phyloP scores from a whole-genome alignment of 2,113 vertebrate genomes.

The Thunnus maccoyii region DNA sequence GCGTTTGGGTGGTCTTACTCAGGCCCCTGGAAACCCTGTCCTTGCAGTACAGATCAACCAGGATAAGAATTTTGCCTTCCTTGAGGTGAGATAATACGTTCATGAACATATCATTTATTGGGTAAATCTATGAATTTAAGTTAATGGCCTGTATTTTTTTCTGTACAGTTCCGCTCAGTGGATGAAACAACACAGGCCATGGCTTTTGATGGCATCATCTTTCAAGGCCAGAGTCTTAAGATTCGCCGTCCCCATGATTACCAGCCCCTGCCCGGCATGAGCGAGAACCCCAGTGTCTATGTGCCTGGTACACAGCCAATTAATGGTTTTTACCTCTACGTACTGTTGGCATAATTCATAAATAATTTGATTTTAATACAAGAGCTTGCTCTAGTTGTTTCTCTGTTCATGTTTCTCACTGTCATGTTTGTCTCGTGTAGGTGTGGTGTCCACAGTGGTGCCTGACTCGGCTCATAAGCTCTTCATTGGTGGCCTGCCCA shows the following conservation, averaged over 20 bases:
- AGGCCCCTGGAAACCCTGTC: constrained; percentile 95
- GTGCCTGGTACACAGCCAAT: constrained; percentile 89
- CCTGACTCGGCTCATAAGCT: constrained; percentile 95
- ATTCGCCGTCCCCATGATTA: constrained; percentile 94
- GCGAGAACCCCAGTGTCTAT: constrained; percentile 94
- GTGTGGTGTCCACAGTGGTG: constrained; percentile 95
- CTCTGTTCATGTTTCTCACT: constrained; percentile 14
- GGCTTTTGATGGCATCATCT: constrained; percentile 96
- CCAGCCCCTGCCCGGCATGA: constrained; percentile 95
- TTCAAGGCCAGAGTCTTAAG: constrained; percentile 95
- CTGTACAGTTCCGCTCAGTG: constrained; percentile 92
- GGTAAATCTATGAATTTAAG: background rate
- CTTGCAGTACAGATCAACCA: constrained; percentile 96
- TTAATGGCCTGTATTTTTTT: background rate
- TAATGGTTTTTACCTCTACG: constrained; percentile 78
- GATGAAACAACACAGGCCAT: constrained; percentile 95
- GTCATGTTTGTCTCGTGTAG: constrained; percentile 68
- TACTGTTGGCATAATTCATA: constrained; percentile 74
- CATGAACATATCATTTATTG: background rate
- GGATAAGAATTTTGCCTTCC: constrained; percentile 95
- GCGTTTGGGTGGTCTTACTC: constrained; percentile 92
- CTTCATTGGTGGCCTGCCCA: constrained; percentile 92
- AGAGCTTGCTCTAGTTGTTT: background rate
- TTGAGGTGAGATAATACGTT: constrained; percentile 85
- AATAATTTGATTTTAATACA: constrained; percentile 28